These are phyloP conservation scores for Miichthys miiuy DNA, from an alignment of 2,797 vertebrate genomes.

Conservation along the genomic window DNA sequence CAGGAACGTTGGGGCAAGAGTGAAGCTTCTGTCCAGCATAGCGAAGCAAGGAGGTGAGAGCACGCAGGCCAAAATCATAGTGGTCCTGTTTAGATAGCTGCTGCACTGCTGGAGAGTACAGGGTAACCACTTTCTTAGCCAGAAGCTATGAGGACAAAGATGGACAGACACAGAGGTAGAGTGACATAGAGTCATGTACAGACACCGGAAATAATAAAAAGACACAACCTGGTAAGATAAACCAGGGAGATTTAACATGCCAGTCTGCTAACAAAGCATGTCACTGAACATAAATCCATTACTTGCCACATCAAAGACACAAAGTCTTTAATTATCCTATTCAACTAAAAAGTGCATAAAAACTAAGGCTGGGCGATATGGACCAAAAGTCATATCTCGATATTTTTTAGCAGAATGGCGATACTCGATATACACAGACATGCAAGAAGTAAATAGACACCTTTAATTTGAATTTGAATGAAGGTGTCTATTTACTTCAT, in stretches of 20 bases:
- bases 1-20: conserved; percentile 76
- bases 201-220: not conserved
- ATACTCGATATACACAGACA: no score
- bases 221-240: not conserved
- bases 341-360: not conserved
- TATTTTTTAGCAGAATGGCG: no score
- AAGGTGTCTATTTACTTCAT: no score
- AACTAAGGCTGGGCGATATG: no score
- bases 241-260: not conserved
- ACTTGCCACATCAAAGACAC: conserved; percentile 23
- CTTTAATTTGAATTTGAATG: no score
- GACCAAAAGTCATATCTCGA: no score
- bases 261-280: not conserved
- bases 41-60: conserved; percentile 91
- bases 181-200: not conserved
- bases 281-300: conserved; percentile 29
- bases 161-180: not conserved
- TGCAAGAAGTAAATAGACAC: no score
- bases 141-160: conserved; percentile 79
- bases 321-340: not conserved
- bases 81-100: conserved; percentile 95
- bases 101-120: conserved; percentile 91
- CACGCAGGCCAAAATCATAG: conserved; percentile 93
- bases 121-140: conserved; percentile 92
- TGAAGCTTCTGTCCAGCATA: conserved; percentile 91